phyloP scores from a whole-genome alignment of 2,797 vertebrate species.

The Malacoctenus gilli region DNA sequence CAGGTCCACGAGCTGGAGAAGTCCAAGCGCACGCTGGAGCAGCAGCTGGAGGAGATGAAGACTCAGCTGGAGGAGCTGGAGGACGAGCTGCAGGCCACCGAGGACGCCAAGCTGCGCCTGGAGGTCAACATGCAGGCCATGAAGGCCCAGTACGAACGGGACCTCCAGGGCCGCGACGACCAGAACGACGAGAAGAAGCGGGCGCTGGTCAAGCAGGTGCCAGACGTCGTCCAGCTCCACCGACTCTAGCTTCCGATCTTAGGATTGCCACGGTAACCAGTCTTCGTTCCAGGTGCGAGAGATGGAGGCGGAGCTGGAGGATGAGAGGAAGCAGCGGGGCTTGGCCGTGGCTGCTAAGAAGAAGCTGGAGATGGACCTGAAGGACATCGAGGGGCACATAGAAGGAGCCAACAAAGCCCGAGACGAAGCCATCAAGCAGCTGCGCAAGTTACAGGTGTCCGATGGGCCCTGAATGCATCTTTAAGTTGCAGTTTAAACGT shows the following conservation, averaged over 20 bases:
- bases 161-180: constrained; percentile 92
- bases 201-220: constrained; percentile 91
- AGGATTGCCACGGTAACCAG: too few relatives aligned
- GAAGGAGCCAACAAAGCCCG: constrained; percentile 95
- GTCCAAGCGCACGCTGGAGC: constrained; percentile 92
- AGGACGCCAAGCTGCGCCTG: constrained; percentile 95
- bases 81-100: constrained; percentile 95
- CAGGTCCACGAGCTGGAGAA: constrained; percentile 98
- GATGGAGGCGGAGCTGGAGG: constrained; percentile 95
- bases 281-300: constrained; percentile 88
- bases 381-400: constrained; percentile 93
- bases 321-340: constrained; percentile 94
- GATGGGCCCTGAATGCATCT: neutral
- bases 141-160: constrained; percentile 95
- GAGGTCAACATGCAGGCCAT: constrained; percentile 99
- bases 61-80: constrained; percentile 97
- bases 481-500: accelerated
- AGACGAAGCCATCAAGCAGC: constrained; percentile 98
- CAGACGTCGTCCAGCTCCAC: neutral
- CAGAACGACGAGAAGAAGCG: constrained; percentile 96
- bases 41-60: constrained; percentile 98
- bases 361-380: constrained; percentile 97
- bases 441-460: constrained; percentile 93
- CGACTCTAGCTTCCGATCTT: too few relatives aligned
- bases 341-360: constrained; percentile 94